A percentile compares a stretch with the other conserved stretches of the same genome.
phyloP scores from a whole-genome alignment of 2,113 vertebrate species.

The Australoheros scitulus region DNA sequence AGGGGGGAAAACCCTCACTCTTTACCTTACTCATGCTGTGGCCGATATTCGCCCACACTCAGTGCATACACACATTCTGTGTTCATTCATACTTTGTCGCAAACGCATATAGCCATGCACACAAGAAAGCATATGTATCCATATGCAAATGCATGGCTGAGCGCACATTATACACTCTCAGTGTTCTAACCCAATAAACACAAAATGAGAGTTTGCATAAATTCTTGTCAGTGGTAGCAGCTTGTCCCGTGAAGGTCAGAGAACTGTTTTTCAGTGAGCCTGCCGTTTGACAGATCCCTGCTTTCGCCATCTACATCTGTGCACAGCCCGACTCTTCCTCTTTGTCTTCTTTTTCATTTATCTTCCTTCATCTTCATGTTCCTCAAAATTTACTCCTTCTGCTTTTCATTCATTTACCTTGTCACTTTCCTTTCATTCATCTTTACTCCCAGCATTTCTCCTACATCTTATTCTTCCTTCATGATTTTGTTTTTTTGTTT shows the following conservation, averaged over 20 bases:
- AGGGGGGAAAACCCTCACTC: conserved; percentile 47
- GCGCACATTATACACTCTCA: background rate
- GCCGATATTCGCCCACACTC: conserved; percentile 2
- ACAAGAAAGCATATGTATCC: background rate
- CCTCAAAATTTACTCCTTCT: background rate
- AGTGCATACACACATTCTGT: background rate
- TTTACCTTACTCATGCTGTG: conserved; percentile 48
- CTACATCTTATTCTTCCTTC: background rate
- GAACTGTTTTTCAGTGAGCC: conserved; percentile 53
- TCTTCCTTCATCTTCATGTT: background rate
- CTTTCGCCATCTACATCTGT: conserved; percentile 65
- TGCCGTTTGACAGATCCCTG: conserved; percentile 64
- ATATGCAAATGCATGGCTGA: conserved; percentile 2
- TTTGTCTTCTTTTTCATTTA: background rate
- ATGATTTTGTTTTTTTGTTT: background rate
- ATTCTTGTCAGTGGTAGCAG: conserved; percentile 62
- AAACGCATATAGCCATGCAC: background rate
- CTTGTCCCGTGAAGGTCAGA: conserved; percentile 74
- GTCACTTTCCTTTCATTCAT: conserved; percentile 1
- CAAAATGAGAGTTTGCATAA: conserved; percentile 70
- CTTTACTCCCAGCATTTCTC: background rate
- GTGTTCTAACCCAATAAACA: conserved; percentile 54
- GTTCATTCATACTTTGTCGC: conserved; percentile 1
- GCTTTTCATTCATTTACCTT: conserved; percentile 9
- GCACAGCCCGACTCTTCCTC: conserved; percentile 24